Evolutionary conservation across 1,140 invertebrate genomes (phyloP).

Genomic region (Drosophila erecta): DNA sequence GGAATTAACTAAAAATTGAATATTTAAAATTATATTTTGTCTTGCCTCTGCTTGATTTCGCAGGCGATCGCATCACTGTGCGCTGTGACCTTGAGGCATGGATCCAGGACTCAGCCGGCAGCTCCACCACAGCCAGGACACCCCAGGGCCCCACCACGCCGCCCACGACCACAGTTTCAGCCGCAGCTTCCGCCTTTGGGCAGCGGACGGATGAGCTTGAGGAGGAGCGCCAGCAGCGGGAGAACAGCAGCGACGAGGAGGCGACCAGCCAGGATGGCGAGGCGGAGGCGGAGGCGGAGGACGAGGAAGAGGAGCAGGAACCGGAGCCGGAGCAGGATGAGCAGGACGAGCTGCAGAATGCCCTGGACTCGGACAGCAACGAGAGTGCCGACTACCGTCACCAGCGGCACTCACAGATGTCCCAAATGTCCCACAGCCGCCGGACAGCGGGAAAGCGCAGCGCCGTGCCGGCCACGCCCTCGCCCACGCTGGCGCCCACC

Average conservation of each 20-base stretch:
- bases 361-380: conserved; percentile 53
- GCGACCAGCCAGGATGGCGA: conserved; percentile 13
- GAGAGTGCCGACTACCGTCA: conserved; percentile 58
- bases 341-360: conserved; percentile 67
- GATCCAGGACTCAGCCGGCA: conserved; percentile 85
- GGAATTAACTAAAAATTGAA: too few species aligned
- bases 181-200: background rate
- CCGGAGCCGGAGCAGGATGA: conserved; percentile 41
- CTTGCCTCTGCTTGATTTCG: background rate
- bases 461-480: conserved; percentile 30
- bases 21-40: too few species aligned
- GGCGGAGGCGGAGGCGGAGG: conserved; percentile 14
- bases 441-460: conserved; percentile 18
- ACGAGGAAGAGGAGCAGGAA: conserved; percentile 15
- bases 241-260: conserved; percentile 31
- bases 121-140: conserved; percentile 13
- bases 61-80: conserved; percentile 90
- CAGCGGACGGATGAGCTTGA: conserved; percentile 9
- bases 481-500: conserved; percentile 80
- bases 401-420: conserved; percentile 23
- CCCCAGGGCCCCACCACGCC: conserved; percentile 17
- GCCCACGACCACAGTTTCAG: conserved; percentile 14
- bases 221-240: conserved; percentile 24
- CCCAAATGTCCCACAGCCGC: conserved; percentile 15
- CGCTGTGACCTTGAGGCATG: conserved; percentile 91